A percentile compares a stretch with the other conserved stretches of the same genome.
Conservation (phyloP, 1,140 invertebrate genomes). For the Neodiprion virginianus region DNA sequence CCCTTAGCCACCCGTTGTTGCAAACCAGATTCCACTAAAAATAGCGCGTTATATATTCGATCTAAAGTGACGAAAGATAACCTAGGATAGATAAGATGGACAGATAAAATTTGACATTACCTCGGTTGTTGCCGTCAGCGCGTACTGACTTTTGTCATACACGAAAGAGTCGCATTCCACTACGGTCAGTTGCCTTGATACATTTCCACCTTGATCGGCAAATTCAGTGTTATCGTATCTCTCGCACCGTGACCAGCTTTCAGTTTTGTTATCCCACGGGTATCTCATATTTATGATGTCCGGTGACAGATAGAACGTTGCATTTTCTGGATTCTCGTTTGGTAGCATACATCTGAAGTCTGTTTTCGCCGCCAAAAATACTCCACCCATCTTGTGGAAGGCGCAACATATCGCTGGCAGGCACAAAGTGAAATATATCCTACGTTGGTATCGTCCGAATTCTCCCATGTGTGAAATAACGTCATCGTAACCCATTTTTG, state of each 20-base stretch:
- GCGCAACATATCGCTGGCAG: constrained; percentile 70
- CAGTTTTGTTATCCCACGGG: constrained; percentile 53
- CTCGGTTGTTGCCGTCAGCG: constrained; percentile 71
- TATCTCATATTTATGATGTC: constrained; percentile 54
- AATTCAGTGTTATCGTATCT: constrained; percentile 52
- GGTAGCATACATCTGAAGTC: constrained; percentile 64
- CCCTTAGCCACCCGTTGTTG: constrained; percentile 64
- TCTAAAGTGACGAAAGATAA: not conserved
- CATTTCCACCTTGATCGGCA: constrained; percentile 37
- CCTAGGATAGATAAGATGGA: too few relatives aligned
- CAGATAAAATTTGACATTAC: constrained; percentile 45
- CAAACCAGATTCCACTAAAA: constrained; percentile 76
- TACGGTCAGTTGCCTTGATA: constrained; percentile 24
- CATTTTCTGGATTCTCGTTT: constrained; percentile 53
- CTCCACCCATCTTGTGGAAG: constrained; percentile 72
- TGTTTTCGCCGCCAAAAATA: constrained; percentile 69
- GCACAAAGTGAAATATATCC: constrained; percentile 70
- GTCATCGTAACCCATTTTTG: constrained; percentile 71
- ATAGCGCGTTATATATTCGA: constrained; percentile 25
- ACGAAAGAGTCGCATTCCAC: constrained; percentile 65
- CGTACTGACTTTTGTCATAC: constrained; percentile 68
- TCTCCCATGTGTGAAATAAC: constrained; percentile 68
- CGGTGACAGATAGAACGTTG: constrained; percentile 52
- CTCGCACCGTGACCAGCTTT: constrained; percentile 54
- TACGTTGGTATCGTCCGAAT: constrained; percentile 71